These are phyloP conservation scores for Leptinotarsa haldemani DNA, from an alignment of 2,888 invertebrate genomes.

Conservation along the genomic window DNA sequence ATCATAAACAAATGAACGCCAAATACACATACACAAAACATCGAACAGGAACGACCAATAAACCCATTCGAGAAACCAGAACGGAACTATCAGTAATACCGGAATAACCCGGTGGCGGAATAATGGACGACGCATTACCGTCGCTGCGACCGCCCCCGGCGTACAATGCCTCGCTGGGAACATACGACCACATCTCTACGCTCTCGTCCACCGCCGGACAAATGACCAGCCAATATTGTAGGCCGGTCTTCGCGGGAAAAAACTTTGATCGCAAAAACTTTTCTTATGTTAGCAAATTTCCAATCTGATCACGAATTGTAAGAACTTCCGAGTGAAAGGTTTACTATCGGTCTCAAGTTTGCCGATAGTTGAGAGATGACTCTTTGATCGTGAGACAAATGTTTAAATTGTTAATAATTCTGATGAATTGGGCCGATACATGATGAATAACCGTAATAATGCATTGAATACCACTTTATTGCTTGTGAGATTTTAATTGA, in stretches of 20 bases:
- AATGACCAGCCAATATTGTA: constrained; percentile 2
- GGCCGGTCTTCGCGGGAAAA: not conserved
- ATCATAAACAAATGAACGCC: too few species aligned
- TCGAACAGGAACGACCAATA: constrained; percentile 30
- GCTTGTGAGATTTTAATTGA: too few species aligned
- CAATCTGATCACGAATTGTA: too few species aligned
- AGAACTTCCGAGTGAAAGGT: too few species aligned
- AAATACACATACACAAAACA: constrained; percentile 18
- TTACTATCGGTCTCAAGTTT: too few species aligned
- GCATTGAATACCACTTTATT: too few species aligned
- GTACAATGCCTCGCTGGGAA: constrained; percentile 12
- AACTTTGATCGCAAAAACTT: not conserved
- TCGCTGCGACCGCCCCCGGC: constrained; percentile 17
- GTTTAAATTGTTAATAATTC: too few species aligned
- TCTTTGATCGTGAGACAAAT: too few species aligned
- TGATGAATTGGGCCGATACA: too few species aligned
- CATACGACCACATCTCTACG: constrained; percentile 17
- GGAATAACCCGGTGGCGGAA: constrained; percentile 14
- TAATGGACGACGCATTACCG: constrained; percentile 25
- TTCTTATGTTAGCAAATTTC: too few species aligned
- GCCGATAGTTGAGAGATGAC: too few species aligned
- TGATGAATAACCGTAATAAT: too few species aligned
- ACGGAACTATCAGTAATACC: constrained; percentile 26
- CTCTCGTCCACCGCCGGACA: not conserved
- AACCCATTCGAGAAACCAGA: constrained; percentile 35